Evolutionary conservation across 2,888 invertebrate genomes (phyloP), one percentile per base, ranked within the genome.

Genomic region (Orthosia gothica): DNA sequence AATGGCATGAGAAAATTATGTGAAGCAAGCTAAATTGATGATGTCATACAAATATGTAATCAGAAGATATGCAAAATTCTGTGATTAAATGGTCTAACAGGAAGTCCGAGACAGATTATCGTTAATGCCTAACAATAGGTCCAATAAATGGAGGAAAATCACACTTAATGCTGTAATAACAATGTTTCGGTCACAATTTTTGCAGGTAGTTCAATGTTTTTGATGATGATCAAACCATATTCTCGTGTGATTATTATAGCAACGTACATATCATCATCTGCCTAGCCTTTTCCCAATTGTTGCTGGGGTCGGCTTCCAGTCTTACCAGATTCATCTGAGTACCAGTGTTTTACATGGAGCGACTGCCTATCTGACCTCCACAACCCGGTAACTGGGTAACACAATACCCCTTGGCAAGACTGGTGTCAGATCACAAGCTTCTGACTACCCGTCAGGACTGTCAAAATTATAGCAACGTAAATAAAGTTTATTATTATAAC

Each of bases 61-160:
- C 72, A 61, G 12, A 23, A 55, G 50, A 58, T 82, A 58, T 62
- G 62, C 59, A 65, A 70, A 70, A 65, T 65, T 52, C 3, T 54
- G 61, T 70, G 77, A 81, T 66, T 69, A 81, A 54, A 57, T 5
- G 2, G 4, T 23, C 13, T 12, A 71, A 23, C 61, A 72, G 79
- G 67, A 68, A 79, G 59, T 65, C 20, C 3, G 5, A 23, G n/a
- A 61, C 23, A 65, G 59, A 83, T 82, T 74, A 63, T 54, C 32
- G 4, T 9, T 23, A 73, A 61, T 58, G 2, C 66, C 40, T 40
- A 20, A 55, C 49, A 76, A 64, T 70, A 50, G 45, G 40, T 26
- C 18, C 16, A 58, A 61, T 52, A 40, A 58, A 67, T 65, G 65
- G 68, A 66, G 73, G 68, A 65, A 83, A 78, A 65, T 49, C 45